Conservation (phyloP, 2,888 invertebrate species). For the Thelaira solivaga region DNA sequence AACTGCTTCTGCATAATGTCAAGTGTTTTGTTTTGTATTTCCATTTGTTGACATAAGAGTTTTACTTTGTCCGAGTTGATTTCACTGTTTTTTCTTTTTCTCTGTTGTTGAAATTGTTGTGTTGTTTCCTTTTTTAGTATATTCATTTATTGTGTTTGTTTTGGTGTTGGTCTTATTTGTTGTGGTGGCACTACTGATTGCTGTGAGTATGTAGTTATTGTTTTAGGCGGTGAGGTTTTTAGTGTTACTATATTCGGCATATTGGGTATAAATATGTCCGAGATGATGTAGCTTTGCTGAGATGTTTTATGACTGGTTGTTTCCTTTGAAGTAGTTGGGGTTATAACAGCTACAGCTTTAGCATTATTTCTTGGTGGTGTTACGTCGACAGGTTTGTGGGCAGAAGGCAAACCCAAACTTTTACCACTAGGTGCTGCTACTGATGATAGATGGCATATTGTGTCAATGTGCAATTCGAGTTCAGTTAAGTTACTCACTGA, state of each 20-base stretch:
- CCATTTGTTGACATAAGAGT: constrained; percentile 8
- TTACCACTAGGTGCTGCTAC: too few relatives aligned
- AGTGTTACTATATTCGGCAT: too few relatives aligned
- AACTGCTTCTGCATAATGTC: not conserved
- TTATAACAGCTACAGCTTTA: not conserved
- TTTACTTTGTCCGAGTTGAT: not conserved
- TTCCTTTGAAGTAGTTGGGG: not conserved
- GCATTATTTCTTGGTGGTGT: not conserved
- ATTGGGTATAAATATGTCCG: not conserved
- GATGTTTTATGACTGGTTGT: too few relatives aligned
- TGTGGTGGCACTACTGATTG: not conserved
- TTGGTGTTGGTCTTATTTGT: not conserved
- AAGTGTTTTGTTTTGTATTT: not conserved
- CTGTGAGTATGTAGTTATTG: not conserved
- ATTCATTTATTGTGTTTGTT: too few relatives aligned
- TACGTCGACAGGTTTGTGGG: too few relatives aligned
- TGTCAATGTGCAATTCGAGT: too few relatives aligned
- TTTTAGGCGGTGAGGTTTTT: too few relatives aligned
- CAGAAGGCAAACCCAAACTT: too few relatives aligned
- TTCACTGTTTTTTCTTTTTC: not conserved
- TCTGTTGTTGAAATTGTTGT: not conserved
- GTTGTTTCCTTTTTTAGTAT: not conserved
- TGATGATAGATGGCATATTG: too few relatives aligned
- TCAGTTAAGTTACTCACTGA: too few relatives aligned
- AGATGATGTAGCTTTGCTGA: too few relatives aligned